A percentile compares a stretch with the other conserved stretches of the same genome.
These are phyloP conservation scores for Phaethon lepturus DNA, from an alignment of 2,113 vertebrate genomes.

Conservation along the genomic window DNA sequence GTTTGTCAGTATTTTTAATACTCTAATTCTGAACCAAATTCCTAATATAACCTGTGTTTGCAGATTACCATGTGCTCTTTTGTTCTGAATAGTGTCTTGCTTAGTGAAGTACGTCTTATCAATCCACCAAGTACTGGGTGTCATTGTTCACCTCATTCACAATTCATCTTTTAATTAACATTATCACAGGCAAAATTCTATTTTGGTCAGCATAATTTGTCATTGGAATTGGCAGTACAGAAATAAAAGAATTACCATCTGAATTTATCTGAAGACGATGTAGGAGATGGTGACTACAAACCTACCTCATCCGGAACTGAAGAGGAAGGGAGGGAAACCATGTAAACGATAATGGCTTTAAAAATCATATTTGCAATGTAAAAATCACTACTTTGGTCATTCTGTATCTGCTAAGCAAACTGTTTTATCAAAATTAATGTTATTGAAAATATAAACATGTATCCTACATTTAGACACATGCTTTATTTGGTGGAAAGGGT, in stretches of 20 bases:
- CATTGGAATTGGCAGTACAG: constrained; percentile 48
- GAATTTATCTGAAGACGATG: constrained; percentile 35
- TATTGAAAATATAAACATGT: neutral
- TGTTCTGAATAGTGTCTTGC: constrained; percentile 61
- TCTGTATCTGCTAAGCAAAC: constrained; percentile 4
- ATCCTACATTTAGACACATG: neutral
- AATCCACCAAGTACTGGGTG: constrained; percentile 45
- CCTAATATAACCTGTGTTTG: constrained; percentile 64
- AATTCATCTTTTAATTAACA: constrained; percentile 73
- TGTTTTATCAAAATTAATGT: constrained; percentile 28
- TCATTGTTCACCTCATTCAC: constrained; percentile 68
- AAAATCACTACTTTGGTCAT: constrained; percentile 12
- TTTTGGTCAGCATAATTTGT: constrained; percentile 62
- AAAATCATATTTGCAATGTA: constrained; percentile 29
- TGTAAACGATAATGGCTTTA: constrained; percentile 3
- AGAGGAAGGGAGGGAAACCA: constrained; percentile 22
- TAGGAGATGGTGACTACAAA: constrained; percentile 19
- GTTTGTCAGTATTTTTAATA: constrained; percentile 61
- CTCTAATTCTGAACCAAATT: constrained; percentile 33
- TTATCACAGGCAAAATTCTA: constrained; percentile 65
- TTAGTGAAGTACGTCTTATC: constrained; percentile 57
- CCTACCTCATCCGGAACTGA: neutral
- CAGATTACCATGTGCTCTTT: constrained; percentile 46
- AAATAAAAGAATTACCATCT: constrained; percentile 60
- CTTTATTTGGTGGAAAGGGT: neutral